Evolutionary conservation across 1,140 invertebrate genomes (phyloP).

Genomic region (Prorops nasuta): DNA sequence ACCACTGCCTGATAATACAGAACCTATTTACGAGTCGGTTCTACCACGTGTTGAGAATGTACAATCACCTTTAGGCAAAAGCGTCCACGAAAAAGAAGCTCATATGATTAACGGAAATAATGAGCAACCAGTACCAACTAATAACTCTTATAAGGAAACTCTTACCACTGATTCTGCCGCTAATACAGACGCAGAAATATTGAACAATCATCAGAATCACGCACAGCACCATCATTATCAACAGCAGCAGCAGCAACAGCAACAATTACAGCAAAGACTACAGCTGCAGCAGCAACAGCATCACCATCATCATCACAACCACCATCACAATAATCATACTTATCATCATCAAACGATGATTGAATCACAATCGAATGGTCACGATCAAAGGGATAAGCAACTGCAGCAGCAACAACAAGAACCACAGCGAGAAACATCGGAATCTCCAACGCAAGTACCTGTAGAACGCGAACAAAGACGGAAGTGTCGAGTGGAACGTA

Average conservation of each 20-base stretch:
- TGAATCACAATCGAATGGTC: constrained; percentile 8
- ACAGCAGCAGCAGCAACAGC: constrained; percentile 16
- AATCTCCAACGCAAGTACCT: constrained; percentile 37
- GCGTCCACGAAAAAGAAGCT: constrained; percentile 37
- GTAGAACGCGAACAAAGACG: constrained; percentile 71
- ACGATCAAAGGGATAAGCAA: constrained; percentile 15
- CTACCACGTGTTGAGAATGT: constrained; percentile 66
- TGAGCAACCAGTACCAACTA: constrained; percentile 55
- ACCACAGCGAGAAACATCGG: too few species aligned
- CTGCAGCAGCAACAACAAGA: constrained; percentile 19
- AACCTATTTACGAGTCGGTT: constrained; percentile 84
- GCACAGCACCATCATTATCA: constrained; percentile 22
- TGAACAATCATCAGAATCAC: constrained; percentile 24
- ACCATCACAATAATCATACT: constrained; percentile 19
- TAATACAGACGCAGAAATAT: constrained; percentile 34
- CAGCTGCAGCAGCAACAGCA: constrained; percentile 16
- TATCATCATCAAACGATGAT: constrained; percentile 24
- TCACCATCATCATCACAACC: constrained; percentile 37
- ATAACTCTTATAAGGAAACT: constrained; percentile 40
- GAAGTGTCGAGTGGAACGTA: constrained; percentile 80
- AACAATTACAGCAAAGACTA: constrained; percentile 22
- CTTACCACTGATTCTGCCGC: constrained; percentile 32
- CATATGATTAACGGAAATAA: constrained; percentile 42
- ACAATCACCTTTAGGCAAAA: too few species aligned
- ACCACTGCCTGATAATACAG: constrained; percentile 49